Evolutionary conservation across 2,888 invertebrate genomes (phyloP).

Genomic region (Epinotia ramella): DNA sequence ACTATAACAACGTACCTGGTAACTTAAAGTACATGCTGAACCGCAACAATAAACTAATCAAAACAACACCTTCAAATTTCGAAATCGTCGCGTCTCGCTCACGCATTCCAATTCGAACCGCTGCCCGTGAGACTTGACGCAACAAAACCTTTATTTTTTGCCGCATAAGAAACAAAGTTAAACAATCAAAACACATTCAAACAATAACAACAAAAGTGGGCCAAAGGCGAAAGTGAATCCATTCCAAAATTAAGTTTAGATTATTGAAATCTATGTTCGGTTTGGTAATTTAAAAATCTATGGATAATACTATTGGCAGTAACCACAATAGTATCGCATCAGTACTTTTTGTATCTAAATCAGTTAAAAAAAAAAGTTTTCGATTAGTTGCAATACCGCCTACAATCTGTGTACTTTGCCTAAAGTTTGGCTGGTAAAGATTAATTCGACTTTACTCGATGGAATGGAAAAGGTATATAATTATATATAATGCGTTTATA

Average conservation of each 20-base stretch:
- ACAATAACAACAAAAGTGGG: slow-evolving; percentile 59
- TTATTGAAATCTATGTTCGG: slow-evolving; percentile 50
- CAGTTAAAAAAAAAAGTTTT: no score
- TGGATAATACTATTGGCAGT: neutral
- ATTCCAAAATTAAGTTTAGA: slow-evolving; percentile 52
- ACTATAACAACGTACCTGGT: no score
- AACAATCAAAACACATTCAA: slow-evolving; percentile 53
- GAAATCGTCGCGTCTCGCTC: slow-evolving; percentile 40
- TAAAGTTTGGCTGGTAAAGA: no score
- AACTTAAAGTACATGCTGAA: neutral
- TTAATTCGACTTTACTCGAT: no score
- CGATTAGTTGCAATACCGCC: no score
- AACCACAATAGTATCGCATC: no score
- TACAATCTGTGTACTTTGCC: no score
- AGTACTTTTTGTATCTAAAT: no score
- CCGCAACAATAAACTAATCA: neutral
- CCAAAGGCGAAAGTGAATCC: slow-evolving; percentile 66
- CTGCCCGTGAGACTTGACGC: slow-evolving; percentile 23
- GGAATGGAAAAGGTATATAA: no score
- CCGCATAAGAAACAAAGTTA: slow-evolving; percentile 48
- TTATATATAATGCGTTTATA: no score
- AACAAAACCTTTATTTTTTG: slow-evolving; percentile 49
- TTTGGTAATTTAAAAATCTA: neutral
- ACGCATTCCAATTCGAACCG: slow-evolving; percentile 34
- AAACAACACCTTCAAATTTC: slow-evolving; percentile 27